A percentile compares a stretch with the other conserved stretches of the same genome.
Conservation (phyloP, 2,797 vertebrate species). For the Antennarius maculatus region DNA sequence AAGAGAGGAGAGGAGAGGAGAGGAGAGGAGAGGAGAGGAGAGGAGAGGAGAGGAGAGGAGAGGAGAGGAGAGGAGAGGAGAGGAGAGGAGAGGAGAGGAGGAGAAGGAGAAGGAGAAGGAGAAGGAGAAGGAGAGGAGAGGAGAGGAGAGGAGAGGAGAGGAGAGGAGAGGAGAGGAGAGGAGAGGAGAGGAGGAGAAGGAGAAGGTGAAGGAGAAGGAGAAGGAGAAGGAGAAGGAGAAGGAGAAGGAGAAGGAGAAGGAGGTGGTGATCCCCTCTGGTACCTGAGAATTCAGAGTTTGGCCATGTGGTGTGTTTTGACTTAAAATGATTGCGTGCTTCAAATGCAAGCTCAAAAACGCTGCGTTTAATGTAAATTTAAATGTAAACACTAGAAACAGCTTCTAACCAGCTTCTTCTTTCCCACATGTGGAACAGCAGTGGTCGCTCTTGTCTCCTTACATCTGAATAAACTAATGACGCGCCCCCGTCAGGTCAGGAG, state of each 20-base stretch:
- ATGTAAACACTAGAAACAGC: neutral
- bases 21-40: no score
- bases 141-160: conserved; percentile 9
- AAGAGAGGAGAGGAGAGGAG: no score
- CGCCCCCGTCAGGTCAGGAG: conserved; percentile 25
- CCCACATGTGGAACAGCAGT: conserved; percentile 41
- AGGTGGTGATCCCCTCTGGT: conserved; percentile 27
- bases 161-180: conserved; percentile 1
- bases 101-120: neutral
- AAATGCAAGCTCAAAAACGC: neutral
- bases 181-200: no score
- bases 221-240: neutral
- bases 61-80: conserved; percentile 28
- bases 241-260: neutral
- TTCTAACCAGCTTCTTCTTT: conserved; percentile 10
- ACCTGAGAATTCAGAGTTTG: neutral
- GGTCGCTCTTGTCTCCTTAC: conserved; percentile 43
- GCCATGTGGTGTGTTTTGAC: neutral
- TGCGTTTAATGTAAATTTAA: neutral
- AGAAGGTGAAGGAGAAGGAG: no score
- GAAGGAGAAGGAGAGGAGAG: conserved; percentile 1
- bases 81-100: neutral
- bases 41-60: conserved; percentile 2
- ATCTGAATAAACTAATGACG: conserved; percentile 44
- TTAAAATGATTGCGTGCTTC: neutral